Evolutionary conservation across 2,888 invertebrate species (phyloP), one percentile per base, ranked within the genome.

Genomic region (Candidula unifasciata): DNA sequence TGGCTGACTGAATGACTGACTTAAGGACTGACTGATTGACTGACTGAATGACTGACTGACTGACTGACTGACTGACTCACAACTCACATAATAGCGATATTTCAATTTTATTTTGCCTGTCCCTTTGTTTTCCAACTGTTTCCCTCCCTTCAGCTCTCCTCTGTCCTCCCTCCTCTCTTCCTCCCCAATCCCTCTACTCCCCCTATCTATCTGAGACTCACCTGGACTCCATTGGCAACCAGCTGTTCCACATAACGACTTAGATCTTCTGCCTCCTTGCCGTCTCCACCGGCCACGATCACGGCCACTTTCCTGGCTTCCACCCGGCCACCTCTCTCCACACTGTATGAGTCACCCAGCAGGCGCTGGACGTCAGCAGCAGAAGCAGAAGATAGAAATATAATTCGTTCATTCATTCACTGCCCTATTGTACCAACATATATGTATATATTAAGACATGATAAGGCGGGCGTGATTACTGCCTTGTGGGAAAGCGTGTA

Each of bases 291-390:
- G 2, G 10, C 30, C 30, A 79, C 30, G 18, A 79, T n/a, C 35
- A 79, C 79, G 13, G 79, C 79, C 2, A 79, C 79, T 8, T 79
- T 66, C n/a, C 57, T 35, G 27, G 77, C 77, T 24, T 68, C 33
- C 24, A 73, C 60, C 30, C 84, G 52, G 24, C 71, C 86, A 1
- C 86, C 84, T 44, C 60, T 82, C 30, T 24, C 64, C 3, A 44
- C 13, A 21, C 37, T 64, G 84, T 74, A 86, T 27, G 27, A 82
- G 5, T 21, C 16, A n/a, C n/a, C 10, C 37, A 77, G 5, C 13
- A 80, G 8, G 13, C 24, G 52, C 77, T 77, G 30, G 44, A 44
- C 44, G 44, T 44, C 44, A 6, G 13, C 44, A 44, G 44, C 6
- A 44, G 44, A 44, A 13, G 44, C n/a, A n/a, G n/a, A n/a, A n/a